Evolutionary conservation across 1,140 invertebrate genomes (phyloP).

Genomic region (Rhynchophorus ferrugineus): DNA sequence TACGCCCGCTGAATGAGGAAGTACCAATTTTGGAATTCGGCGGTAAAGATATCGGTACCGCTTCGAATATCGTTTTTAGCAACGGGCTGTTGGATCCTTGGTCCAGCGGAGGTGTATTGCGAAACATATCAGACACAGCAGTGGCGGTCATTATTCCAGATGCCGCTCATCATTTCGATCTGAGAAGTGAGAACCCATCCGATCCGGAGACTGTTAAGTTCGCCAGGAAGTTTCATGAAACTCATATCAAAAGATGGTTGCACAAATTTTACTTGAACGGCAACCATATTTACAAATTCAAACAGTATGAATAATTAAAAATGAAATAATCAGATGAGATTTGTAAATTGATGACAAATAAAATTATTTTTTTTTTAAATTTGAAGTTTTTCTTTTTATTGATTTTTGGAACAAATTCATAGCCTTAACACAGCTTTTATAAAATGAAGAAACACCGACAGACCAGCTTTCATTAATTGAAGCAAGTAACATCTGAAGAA

Average conservation of each 20-base stretch:
- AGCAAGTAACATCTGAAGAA: too few relatives aligned
- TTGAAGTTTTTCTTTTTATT: too few relatives aligned
- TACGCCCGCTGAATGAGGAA: constrained; percentile 51
- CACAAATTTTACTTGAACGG: constrained; percentile 12
- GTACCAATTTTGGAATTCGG: constrained; percentile 73
- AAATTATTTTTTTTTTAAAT: too few relatives aligned
- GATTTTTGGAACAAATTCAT: too few relatives aligned
- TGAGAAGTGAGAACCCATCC: constrained; percentile 58
- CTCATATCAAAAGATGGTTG: constrained; percentile 65
- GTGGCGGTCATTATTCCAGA: constrained; percentile 75
- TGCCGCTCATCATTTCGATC: constrained; percentile 89
- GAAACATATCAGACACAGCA: constrained; percentile 58
- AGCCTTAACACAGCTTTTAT: too few relatives aligned
- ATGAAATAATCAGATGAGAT: too few relatives aligned
- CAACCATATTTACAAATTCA: constrained; percentile 3
- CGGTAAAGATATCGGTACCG: constrained; percentile 58
- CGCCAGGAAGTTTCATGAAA: constrained; percentile 60
- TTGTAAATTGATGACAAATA: too few relatives aligned
- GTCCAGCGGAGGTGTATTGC: constrained; percentile 81
- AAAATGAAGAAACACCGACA: too few relatives aligned
- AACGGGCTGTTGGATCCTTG: constrained; percentile 91
- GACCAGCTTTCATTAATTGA: too few relatives aligned
- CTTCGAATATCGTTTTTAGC: constrained; percentile 84
- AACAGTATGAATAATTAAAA: background rate
- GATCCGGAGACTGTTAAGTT: constrained; percentile 65